Evolutionary conservation across 2,113 vertebrate genomes (phyloP), one percentile per base, ranked within the genome.

Genomic region (Rallus limicola): DNA sequence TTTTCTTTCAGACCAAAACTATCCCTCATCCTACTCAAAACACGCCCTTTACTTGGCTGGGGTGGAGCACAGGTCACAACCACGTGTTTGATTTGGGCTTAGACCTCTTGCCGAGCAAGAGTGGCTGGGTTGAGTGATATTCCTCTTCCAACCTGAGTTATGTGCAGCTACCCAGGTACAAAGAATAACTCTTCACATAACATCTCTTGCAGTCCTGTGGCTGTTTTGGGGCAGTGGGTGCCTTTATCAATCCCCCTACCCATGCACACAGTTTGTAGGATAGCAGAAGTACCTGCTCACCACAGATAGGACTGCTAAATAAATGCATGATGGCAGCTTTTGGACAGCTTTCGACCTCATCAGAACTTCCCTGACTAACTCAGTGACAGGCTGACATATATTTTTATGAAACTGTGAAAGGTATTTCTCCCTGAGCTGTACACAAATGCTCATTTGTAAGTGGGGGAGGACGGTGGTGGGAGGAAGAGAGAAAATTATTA

Each of bases 391-490:
- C 55, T 94, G 80, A 56, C 0, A 33, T 81, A 88, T 90, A 21
- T 84, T 95, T 93, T 94, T 42, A 71, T 69, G 63, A 31, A 82
- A 56, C 64, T 67, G 33, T 58, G 83, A 53, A 91, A 86, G 80
- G 65, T 95, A 80, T 84, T 93, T 97, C 58, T 95, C n/a, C 72
- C 82, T 64, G 65, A 86, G 76, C 52, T 64, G 72, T 78, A 60
- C 72, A 88, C 65, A 91, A 88, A 86, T 48, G 38, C 55, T 75
- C 33, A 16, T 84, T 93, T 95, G 83, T 93, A 92, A 77, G 31
- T 0, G 1, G 14, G 25, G 52, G 46, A 63, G n/a, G 36, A 92
- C 19, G 16, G 46, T 64, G 42, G 21, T 2, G 0, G 16, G 48
- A 59, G 64, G 38, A 64, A 60, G 38, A 70, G 36, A 71, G 29